A percentile compares a stretch with the other conserved stretches of the same genome.
Evolutionary conservation across 2,888 invertebrate species (phyloP).

Genomic region (Gortyna flavago): DNA sequence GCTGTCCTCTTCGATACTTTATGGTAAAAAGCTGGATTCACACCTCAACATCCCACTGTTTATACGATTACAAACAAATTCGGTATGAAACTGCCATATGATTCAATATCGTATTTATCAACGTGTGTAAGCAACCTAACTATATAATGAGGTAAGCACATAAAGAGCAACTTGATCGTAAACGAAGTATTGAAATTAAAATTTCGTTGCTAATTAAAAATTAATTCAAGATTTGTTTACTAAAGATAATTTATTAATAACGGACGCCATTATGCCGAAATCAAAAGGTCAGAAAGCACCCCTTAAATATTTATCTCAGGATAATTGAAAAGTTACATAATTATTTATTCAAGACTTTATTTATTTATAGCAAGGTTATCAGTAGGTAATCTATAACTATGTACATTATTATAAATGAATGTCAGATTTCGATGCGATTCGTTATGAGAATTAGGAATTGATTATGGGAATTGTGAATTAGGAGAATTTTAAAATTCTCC

Average conservation of each 20-base stretch:
- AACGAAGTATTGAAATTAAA: constrained; percentile 6
- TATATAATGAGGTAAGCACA: not conserved
- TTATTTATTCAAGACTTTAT: not conserved
- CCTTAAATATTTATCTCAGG: constrained; percentile 4
- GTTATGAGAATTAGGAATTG: not conserved
- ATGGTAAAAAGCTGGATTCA: not conserved
- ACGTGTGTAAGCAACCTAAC: not conserved
- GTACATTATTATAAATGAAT: not conserved
- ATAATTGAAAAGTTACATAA: not conserved
- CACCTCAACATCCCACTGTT: not conserved
- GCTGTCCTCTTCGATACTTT: not conserved
- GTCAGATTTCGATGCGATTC: not conserved
- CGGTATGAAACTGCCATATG: too few species aligned
- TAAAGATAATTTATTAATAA: constrained; percentile 24
- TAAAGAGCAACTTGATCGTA: constrained; percentile 1
- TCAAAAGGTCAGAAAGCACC: not conserved
- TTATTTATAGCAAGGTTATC: not conserved
- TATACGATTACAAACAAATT: not conserved
- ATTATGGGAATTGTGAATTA: not conserved
- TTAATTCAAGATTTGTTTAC: not conserved
- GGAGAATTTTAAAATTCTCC: not conserved
- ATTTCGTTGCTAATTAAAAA: not conserved
- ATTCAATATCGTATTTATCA: not conserved
- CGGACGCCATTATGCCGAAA: not conserved
- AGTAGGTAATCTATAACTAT: not conserved